These are phyloP conservation scores for Andrena minutula DNA, from an alignment of 2,888 invertebrate species.

Conservation along the genomic window DNA sequence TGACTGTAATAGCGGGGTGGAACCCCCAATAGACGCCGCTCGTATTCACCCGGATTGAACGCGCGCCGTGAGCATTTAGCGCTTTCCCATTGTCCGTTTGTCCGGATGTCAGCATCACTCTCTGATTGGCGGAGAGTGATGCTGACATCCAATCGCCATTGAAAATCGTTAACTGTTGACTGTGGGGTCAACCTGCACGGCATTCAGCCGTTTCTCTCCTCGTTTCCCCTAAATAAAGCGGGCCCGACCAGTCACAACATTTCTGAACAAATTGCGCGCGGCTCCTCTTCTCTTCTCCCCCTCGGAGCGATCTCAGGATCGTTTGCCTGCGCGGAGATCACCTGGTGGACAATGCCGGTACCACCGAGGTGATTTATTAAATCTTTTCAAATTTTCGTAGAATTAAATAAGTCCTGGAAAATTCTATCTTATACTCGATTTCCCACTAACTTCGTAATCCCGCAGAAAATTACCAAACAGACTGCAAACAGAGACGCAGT, in stretches of 20 bases:
- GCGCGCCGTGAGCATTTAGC: slow-evolving; percentile 70
- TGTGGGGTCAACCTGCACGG: slow-evolving; percentile 57
- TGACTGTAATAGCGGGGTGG: slow-evolving; percentile 73
- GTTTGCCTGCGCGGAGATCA: background rate
- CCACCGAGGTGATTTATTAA: too few species aligned
- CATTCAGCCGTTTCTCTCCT: slow-evolving; percentile 41
- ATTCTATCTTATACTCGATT: background rate
- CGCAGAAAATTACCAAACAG: background rate
- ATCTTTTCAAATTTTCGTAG: too few species aligned
- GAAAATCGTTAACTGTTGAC: slow-evolving; percentile 70
- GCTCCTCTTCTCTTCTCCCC: slow-evolving; percentile 1
- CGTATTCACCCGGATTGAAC: slow-evolving; percentile 71
- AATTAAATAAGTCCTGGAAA: too few species aligned
- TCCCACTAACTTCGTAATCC: background rate
- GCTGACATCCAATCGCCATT: slow-evolving; percentile 73
- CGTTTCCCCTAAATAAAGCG: slow-evolving; percentile 45
- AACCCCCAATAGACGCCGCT: slow-evolving; percentile 70
- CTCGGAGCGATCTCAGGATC: background rate
- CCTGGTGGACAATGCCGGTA: background rate
- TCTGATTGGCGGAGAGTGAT: slow-evolving; percentile 71
- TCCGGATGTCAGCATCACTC: slow-evolving; percentile 75
- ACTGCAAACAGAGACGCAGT: background rate
- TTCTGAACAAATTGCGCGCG: slow-evolving; percentile 35
- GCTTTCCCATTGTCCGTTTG: slow-evolving; percentile 70
- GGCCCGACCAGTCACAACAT: slow-evolving; percentile 45